These are phyloP conservation scores for Whitmania pigra DNA, from an alignment of 1,140 invertebrate genomes.

Conservation along the genomic window DNA sequence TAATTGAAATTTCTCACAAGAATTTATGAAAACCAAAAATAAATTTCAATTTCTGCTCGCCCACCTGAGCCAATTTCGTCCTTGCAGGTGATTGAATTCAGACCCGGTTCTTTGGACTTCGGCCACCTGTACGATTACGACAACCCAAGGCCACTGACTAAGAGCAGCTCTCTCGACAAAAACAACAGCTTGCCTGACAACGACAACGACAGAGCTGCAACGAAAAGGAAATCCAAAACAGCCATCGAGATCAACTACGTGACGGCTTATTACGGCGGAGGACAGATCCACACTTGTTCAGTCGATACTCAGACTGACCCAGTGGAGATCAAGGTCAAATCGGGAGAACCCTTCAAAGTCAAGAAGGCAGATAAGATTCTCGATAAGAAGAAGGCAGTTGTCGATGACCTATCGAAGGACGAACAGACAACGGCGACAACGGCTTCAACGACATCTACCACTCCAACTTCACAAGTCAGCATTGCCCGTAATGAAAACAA, in stretches of 20 bases:
- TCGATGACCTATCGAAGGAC: background rate
- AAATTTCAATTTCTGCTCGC: too few relatives aligned
- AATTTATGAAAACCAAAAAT: too few relatives aligned
- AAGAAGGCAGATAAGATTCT: background rate
- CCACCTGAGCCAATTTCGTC: too few relatives aligned
- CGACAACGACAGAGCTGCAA: background rate
- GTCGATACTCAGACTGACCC: too few relatives aligned
- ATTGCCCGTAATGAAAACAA: background rate
- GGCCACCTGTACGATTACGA: constrained; percentile 34
- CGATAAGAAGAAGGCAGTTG: background rate
- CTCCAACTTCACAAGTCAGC: background rate
- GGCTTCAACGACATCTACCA: background rate
- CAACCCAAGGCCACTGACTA: background rate
- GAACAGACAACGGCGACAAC: background rate
- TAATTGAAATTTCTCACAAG: too few relatives aligned
- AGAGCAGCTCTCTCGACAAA: background rate
- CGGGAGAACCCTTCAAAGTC: background rate
- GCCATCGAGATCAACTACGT: background rate
- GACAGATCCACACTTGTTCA: background rate
- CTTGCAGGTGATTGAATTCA: constrained; percentile 33
- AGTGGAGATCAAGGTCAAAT: too few relatives aligned
- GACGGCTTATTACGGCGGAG: background rate
- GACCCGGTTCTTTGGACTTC: constrained; percentile 35
- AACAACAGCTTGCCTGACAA: background rate
- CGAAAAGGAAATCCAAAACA: constrained; percentile 7